A percentile compares a stretch with the other conserved stretches of the same genome.
Conservation (phyloP, 2,888 invertebrate genomes). For the Philonicus albiceps region DNA sequence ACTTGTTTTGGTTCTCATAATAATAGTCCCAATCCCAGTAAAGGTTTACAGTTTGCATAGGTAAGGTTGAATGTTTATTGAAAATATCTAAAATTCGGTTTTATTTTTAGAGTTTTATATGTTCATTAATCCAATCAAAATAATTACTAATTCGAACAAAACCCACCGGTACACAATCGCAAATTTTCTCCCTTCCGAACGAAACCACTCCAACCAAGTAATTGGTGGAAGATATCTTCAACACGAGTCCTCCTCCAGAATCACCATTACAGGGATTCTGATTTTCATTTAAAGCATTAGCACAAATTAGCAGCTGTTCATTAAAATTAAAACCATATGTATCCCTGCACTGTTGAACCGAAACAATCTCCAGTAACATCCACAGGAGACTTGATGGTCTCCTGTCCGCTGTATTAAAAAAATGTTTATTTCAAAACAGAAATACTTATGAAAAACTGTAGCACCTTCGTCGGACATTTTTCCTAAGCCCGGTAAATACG, state of each 20-base stretch:
- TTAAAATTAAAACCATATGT: background rate
- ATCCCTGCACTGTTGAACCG: background rate
- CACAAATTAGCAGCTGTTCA: background rate
- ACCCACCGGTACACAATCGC: background rate
- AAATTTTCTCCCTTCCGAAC: background rate
- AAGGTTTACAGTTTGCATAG: no score
- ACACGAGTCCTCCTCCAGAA: slow-evolving; percentile 21
- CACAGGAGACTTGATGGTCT: background rate
- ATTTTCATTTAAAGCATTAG: background rate
- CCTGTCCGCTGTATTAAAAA: background rate
- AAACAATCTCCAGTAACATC: background rate
- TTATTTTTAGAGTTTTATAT: background rate
- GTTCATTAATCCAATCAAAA: background rate
- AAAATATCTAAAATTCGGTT: no score
- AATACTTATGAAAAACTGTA: background rate
- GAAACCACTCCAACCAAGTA: slow-evolving; percentile 1
- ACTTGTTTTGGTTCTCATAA: no score
- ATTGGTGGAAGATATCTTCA: background rate
- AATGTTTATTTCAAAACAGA: background rate
- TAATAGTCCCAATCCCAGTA: no score
- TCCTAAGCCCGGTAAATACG: background rate
- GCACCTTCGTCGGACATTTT: background rate
- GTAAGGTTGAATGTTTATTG: no score
- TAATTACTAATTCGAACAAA: background rate
- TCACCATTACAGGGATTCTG: slow-evolving; percentile 1